Base-by-base conservation (phyloP, 2,888 invertebrate genomes). In the Aplocera efformata region DNA sequence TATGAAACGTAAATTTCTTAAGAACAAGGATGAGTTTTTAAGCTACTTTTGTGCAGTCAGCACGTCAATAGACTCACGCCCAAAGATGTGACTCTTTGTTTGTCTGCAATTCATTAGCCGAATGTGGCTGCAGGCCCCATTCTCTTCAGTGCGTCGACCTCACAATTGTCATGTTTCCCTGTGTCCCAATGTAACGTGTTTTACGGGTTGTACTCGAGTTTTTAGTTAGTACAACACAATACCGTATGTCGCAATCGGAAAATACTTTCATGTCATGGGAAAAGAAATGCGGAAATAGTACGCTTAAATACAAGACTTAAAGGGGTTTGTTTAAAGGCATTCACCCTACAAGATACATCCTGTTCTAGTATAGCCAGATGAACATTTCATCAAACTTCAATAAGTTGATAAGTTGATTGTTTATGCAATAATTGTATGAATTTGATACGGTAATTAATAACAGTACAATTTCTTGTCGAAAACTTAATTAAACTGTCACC, bases 31-130 rank as follows among this genome's bases (percentile, higher is more conserved):
- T 28, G 34, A 2, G 5, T 3, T 17, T 5, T 17, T 17, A 5
- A 17, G 5, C 13, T 17, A 3, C 13, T 17, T 17, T 17, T 17
- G 64, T 60, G 55, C 66, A 54, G 60, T 63, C 61, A 62, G 3
- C 59, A 66, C 56, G 63, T 73, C 73, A 72, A 72, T 67, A 71
- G 68, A 57, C 64, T 57, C 55, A 54, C 55, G 54, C 50, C 53
- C 30, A 53, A 68, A 73, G 74, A 72, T 71, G 69, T 61, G 60
- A 58, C 62, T 73, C 71, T 81, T 85, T 85, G 84, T 86, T 73
- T 68, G 70, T 71, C 70, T 70, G 74, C 76, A 71, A 84, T 86
- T 84, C 85, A 84, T 85, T 84, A 82, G 78, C 72, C 76, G 80
- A 77, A 78, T 80, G 79, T 75, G 65, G 70, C 71, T 70, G 66